phyloP scores from a whole-genome alignment of 2,113 vertebrate species.

The Larimichthys crocea region DNA sequence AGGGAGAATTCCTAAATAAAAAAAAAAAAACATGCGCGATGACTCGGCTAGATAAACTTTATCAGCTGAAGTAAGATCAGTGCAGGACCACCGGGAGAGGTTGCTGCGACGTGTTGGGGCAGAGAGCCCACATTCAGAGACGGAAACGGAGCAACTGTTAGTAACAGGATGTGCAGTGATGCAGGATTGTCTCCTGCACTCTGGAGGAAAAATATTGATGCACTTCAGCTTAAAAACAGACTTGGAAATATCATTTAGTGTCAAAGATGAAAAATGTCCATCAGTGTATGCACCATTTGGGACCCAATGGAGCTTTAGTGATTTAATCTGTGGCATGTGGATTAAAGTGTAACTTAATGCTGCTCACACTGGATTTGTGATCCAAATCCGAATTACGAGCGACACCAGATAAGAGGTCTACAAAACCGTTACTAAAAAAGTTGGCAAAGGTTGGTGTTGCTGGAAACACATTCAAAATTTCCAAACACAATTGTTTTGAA shows the following conservation, averaged over 20 bases:
- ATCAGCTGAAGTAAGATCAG: slow-evolving; percentile 79
- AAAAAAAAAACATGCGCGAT: slow-evolving; percentile 55
- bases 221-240: neutral
- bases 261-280: neutral
- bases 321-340: neutral
- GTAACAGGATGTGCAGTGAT: slow-evolving; percentile 10
- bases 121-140: slow-evolving; percentile 62
- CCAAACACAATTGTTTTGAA: too few relatives aligned
- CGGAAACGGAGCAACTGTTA: slow-evolving; percentile 45
- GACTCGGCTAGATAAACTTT: slow-evolving; percentile 78
- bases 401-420: neutral
- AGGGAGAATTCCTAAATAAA: slow-evolving; percentile 49
- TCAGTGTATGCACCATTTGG: neutral
- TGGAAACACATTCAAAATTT: too few relatives aligned
- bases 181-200: slow-evolving; percentile 15
- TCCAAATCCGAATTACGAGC: neutral
- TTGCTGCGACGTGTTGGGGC: slow-evolving; percentile 70
- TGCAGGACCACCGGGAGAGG: slow-evolving; percentile 85
- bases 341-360: neutral
- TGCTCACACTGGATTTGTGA: neutral
- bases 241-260: too few relatives aligned
- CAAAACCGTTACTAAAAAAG: too few relatives aligned
- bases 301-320: neutral
- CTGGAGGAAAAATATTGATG: slow-evolving; percentile 12
- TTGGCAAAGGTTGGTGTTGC: too few relatives aligned